phyloP scores from a whole-genome alignment of 2,888 invertebrate genomes.

The Brachylomia viminalis region DNA sequence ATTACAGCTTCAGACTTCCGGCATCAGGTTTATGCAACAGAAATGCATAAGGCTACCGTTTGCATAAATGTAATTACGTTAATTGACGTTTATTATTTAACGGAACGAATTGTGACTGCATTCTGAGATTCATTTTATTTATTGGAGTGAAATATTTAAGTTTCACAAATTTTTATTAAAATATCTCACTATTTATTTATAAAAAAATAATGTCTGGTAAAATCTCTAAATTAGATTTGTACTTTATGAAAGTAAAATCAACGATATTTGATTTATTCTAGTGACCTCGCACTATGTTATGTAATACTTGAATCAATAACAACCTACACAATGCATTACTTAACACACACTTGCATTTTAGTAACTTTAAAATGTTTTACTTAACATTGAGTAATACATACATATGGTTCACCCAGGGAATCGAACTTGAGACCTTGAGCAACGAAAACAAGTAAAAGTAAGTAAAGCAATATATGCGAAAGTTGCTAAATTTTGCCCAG shows the following conservation, averaged over 20 bases:
- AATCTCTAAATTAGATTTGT: constrained; percentile 15
- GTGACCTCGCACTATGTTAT: background rate
- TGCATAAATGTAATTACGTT: constrained; percentile 71
- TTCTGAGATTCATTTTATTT: constrained; percentile 17
- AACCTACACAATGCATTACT: constrained; percentile 13
- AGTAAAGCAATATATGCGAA: constrained; percentile 47
- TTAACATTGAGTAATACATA: constrained; percentile 28
- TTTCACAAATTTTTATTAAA: background rate
- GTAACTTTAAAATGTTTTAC: constrained; percentile 7
- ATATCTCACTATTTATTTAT: background rate
- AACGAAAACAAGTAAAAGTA: constrained; percentile 56
- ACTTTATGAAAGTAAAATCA: constrained; percentile 12
- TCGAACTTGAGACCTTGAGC: constrained; percentile 45
- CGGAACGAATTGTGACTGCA: constrained; percentile 58
- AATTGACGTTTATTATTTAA: constrained; percentile 62
- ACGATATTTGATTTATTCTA: background rate
- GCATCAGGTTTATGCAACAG: constrained; percentile 69
- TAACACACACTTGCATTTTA: constrained; percentile 7
- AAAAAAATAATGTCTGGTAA: background rate
- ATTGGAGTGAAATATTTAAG: background rate
- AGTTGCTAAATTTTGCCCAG: constrained; percentile 52
- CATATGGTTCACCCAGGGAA: constrained; percentile 15
- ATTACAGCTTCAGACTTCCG: constrained; percentile 65
- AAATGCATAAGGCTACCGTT: constrained; percentile 70
- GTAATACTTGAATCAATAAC: constrained; percentile 9